phyloP scores from a whole-genome alignment of 2,888 invertebrate genomes.

The Ormyrus pomaceus region DNA sequence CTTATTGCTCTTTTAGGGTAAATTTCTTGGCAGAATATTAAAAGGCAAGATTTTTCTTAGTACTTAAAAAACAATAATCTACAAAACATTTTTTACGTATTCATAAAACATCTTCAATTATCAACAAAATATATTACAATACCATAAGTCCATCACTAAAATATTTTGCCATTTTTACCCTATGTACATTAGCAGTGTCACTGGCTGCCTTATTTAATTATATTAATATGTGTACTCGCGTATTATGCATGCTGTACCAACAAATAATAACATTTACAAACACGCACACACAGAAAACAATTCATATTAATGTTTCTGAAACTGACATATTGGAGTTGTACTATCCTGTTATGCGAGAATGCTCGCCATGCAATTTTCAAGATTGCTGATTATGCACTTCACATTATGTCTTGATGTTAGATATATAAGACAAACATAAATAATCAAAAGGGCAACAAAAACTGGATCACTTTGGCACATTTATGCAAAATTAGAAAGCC shows the following conservation, averaged over 20 bases:
- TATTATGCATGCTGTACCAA: constrained; percentile 61
- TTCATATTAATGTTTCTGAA: constrained; percentile 47
- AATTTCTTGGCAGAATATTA: constrained; percentile 25
- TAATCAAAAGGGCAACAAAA: constrained; percentile 39
- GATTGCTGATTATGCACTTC: constrained; percentile 47
- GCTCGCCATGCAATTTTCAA: constrained; percentile 55
- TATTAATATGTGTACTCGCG: constrained; percentile 49
- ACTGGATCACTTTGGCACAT: constrained; percentile 50
- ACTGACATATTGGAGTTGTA: constrained; percentile 53
- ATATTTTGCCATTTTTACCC: constrained; percentile 58
- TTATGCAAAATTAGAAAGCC: background rate
- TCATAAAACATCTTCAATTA: constrained; percentile 16
- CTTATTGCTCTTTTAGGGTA: constrained; percentile 35
- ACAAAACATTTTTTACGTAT: background rate
- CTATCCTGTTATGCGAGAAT: constrained; percentile 52
- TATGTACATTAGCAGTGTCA: constrained; percentile 60
- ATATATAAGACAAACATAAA: constrained; percentile 53
- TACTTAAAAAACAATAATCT: background rate
- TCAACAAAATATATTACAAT: constrained; percentile 31
- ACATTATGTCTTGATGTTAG: constrained; percentile 51
- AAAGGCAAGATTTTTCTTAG: constrained; percentile 38
- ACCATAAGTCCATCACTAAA: background rate
- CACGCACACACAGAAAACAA: constrained; percentile 47
- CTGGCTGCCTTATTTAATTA: constrained; percentile 37
- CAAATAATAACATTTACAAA: constrained; percentile 52